These are phyloP conservation scores for Dysdera silvatica DNA, from an alignment of 1,140 invertebrate species.

Conservation along the genomic window DNA sequence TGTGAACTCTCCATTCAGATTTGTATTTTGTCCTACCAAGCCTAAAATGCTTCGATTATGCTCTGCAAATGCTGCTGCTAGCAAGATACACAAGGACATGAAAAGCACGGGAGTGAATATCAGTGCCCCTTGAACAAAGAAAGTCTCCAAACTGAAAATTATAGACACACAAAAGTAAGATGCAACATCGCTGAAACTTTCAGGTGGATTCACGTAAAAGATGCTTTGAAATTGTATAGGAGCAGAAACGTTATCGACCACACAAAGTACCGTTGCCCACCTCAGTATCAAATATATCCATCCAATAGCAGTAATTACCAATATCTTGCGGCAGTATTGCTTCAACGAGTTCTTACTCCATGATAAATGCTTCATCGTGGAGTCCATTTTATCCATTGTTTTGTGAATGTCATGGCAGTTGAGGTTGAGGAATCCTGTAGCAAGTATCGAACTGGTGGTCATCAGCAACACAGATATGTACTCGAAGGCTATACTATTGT, in stretches of 20 bases:
- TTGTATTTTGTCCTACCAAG: conserved; percentile 9
- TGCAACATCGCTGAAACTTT: neutral
- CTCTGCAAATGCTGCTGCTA: conserved; percentile 22
- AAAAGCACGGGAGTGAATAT: conserved; percentile 31
- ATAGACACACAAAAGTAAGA: conserved; percentile 17
- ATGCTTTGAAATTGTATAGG: conserved; percentile 16
- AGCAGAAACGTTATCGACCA: conserved; percentile 21
- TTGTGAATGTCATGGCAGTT: neutral
- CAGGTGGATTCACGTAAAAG: conserved; percentile 18
- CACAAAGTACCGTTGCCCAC: conserved; percentile 7
- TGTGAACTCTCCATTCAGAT: conserved; percentile 15
- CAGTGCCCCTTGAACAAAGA: conserved; percentile 29
- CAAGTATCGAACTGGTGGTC: conserved; percentile 5
- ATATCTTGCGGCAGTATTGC: conserved; percentile 1
- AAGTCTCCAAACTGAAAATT: conserved; percentile 14
- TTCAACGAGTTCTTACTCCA: conserved; percentile 2
- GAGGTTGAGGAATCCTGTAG: conserved; percentile 4
- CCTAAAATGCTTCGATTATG: conserved; percentile 25
- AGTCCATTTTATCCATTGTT: conserved; percentile 15
- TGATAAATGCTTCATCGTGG: conserved; percentile 13
- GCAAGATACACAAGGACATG: conserved; percentile 31
- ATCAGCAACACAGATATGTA: conserved; percentile 23
- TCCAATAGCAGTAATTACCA: conserved; percentile 16
- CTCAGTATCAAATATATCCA: conserved; percentile 21
- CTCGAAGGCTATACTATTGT: conserved; percentile 21